Percentiles rank a stretch among this genome's conserved stretches.
Evolutionary conservation across 92 coral and sea anemone genomes (phyloP).

Genomic region (Siderastrea siderea): DNA sequence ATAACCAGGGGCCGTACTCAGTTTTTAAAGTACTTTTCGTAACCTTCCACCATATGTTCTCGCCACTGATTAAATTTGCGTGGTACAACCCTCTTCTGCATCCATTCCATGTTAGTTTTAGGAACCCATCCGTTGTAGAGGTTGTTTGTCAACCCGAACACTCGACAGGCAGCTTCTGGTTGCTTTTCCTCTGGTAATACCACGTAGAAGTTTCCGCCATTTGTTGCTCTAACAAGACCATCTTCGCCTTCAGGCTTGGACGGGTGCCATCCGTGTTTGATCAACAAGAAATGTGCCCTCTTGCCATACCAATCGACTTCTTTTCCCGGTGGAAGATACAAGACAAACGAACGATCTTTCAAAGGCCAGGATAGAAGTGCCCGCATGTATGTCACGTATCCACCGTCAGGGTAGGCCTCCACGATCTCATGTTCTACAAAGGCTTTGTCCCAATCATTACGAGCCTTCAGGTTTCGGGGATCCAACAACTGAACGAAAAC

Average conservation of each 20-base stretch:
- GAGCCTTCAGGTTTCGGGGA: constrained; percentile 29
- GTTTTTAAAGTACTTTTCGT: constrained; percentile 19
- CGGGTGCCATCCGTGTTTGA: constrained; percentile 28
- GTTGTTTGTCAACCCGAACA: constrained; percentile 51
- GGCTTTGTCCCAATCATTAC: constrained; percentile 52
- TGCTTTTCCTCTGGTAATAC: constrained; percentile 40
- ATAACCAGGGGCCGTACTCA: neutral
- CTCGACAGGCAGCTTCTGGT: constrained; percentile 39
- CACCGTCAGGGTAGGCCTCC: constrained; percentile 60
- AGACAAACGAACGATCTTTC: constrained; percentile 38
- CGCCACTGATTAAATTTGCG: neutral
- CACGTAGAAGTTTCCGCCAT: constrained; percentile 58
- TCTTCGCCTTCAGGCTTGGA: constrained; percentile 54
- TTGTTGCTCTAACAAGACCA: constrained; percentile 50
- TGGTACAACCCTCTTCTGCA: constrained; percentile 31
- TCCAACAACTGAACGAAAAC: constrained; percentile 11
- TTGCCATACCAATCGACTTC: constrained; percentile 61
- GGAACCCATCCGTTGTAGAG: constrained; percentile 53
- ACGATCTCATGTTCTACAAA: constrained; percentile 26
- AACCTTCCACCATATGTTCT: constrained; percentile 37
- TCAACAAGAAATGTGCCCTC: constrained; percentile 8
- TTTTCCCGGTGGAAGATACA: constrained; percentile 41
- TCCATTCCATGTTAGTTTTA: constrained; percentile 5
- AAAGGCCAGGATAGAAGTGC: constrained; percentile 29
- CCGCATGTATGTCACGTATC: constrained; percentile 20